Base-by-base conservation (phyloP, 2,797 vertebrate genomes). In the Hippoglossus hippoglossus region DNA sequence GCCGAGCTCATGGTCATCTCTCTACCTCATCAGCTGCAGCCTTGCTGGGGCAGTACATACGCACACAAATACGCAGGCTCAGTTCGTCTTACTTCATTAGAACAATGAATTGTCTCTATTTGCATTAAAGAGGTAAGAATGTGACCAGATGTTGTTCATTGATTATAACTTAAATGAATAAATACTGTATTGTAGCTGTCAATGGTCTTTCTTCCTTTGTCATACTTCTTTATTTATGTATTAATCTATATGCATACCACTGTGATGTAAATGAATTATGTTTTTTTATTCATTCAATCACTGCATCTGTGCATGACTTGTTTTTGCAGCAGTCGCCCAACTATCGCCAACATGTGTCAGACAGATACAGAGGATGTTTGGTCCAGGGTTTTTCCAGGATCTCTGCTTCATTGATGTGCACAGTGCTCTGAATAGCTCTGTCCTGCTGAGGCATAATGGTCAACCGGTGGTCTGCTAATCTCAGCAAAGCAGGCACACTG, bases 381-480 rank as follows among this genome's bases (percentile, higher is more conserved):
- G 60, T 71, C 55, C 59, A 34, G 39, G 72, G 57, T 81, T 84
- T 80, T 84, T 68, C 61, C 71, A 71, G 75, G 75, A 79, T 86
- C 75, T 84, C 70, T 71, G 71, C 80, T 21, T 58, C 75, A 56
- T 41, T 80, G 72, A 88, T 77, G 50, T 67, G 86, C 79, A 59
- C 63, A 64, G 67, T 65, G 80, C 83, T 84, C 72, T 78, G 83
- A 89, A 88, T 69, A 77, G 76, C 67, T 60, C 56, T n/a, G 62
- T 82, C 84, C 87, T 70, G 79, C 85, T 79, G 86, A 87, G 81
- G 74, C 61, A 61, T 82, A 90, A 87, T 81, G 73, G 87, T 82
- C 85, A 72, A 83, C 84, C 24, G 73, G 82, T 79, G 87, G 83
- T 87, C 75, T 41, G 71, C 87, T 89, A 90, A 87, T 91, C 89